These are phyloP conservation scores for Holothuria scabra DNA, from an alignment of 53 echinoderm and acorn worm genomes.

Conservation along the genomic window DNA sequence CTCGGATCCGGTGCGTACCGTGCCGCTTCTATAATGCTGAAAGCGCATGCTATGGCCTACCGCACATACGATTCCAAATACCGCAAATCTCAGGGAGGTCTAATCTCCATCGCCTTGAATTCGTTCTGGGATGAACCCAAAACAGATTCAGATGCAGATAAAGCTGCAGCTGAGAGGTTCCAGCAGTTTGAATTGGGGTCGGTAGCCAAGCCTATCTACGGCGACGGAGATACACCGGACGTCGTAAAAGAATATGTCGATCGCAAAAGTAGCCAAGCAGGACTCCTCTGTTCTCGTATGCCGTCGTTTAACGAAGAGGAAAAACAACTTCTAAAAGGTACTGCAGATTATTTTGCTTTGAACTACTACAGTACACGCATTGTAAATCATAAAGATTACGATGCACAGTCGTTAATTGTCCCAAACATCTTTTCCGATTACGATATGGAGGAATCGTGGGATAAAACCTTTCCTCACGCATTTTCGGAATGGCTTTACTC, in stretches of 20 bases:
- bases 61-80: constrained; percentile 86
- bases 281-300: constrained; percentile 57
- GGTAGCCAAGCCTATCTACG: constrained; percentile 81
- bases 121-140: constrained; percentile 75
- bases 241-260: constrained; percentile 59
- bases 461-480: constrained; percentile 13
- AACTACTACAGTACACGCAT: constrained; percentile 71
- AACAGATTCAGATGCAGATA: constrained; percentile 64
- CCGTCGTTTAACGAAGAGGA: constrained; percentile 64
- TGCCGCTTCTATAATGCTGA: constrained; percentile 73
- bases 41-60: constrained; percentile 87
- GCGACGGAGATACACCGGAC: constrained; percentile 69
- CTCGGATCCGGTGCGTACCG: constrained; percentile 80
- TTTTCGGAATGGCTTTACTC: constrained; percentile 50
- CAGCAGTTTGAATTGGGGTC: constrained; percentile 62
- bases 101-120: constrained; percentile 67
- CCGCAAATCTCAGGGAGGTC: constrained; percentile 64
- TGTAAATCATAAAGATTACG: not conserved
- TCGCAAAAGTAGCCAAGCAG: constrained; percentile 51
- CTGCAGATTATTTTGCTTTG: constrained; percentile 69
- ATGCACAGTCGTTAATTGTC: constrained; percentile 8
- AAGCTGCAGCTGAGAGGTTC: constrained; percentile 59
- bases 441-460: constrained; percentile 26
- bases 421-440: constrained; percentile 31
- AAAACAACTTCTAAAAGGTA: constrained; percentile 57